These are phyloP conservation scores for Tringa solitaria DNA, from an alignment of 2,113 vertebrate genomes.

Conservation along the genomic window DNA sequence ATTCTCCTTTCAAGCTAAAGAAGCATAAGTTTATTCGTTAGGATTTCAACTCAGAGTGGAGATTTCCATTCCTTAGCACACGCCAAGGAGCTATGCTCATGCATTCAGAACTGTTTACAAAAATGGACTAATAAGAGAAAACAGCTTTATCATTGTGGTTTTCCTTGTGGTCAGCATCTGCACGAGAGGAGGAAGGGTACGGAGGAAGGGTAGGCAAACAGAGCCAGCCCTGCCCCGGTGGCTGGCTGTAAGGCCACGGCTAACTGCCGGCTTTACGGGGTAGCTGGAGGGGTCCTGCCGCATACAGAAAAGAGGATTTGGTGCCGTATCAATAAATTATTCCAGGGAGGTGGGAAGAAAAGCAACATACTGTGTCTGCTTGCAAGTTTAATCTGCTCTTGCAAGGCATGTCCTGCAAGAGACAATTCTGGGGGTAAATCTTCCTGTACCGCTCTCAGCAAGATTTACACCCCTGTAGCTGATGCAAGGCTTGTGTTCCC, in stretches of 20 bases:
- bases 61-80: background rate
- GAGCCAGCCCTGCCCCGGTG: background rate
- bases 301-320: background rate
- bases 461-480: background rate
- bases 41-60: background rate
- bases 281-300: background rate
- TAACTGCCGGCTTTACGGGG: background rate
- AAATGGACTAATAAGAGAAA: slow-evolving; percentile 45
- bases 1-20: background rate
- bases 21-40: background rate
- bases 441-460: background rate
- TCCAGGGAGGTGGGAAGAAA: background rate
- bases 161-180: slow-evolving; percentile 59
- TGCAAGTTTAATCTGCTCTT: background rate
- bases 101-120: slow-evolving; percentile 48
- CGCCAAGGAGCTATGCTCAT: background rate
- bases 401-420: background rate
- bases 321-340: background rate
- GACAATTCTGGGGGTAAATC: background rate
- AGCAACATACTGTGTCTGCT: background rate
- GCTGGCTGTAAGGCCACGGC: background rate
- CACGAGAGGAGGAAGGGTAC: slow-evolving; percentile 54
- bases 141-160: slow-evolving; percentile 72
- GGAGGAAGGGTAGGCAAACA: slow-evolving; percentile 42
- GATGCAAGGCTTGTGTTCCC: background rate